Percentiles rank a stretch among this genome's conserved stretches.
Conservation (phyloP, 2,888 invertebrate genomes). For the Dynastes tityus region DNA sequence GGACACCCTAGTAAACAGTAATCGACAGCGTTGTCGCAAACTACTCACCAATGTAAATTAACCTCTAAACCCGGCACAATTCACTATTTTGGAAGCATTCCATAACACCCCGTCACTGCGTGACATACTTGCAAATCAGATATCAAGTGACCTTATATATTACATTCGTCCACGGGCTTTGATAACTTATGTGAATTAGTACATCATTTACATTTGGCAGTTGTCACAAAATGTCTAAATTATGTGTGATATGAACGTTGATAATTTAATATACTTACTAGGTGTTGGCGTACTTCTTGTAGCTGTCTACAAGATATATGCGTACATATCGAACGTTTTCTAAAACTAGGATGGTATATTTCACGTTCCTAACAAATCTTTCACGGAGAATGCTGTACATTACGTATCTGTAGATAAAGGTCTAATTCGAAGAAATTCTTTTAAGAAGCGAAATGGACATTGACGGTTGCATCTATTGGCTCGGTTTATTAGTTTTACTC, state of each 20-base stretch:
- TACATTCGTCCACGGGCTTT: not conserved
- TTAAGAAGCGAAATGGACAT: constrained; percentile 37
- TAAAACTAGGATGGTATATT: not conserved
- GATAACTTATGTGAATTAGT: not conserved
- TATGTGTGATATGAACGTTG: constrained; percentile 47
- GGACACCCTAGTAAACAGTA: too few species aligned
- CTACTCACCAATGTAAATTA: too few species aligned
- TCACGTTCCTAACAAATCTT: not conserved
- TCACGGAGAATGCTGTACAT: not conserved
- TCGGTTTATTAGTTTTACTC: constrained; percentile 50
- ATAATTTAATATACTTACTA: constrained; percentile 42
- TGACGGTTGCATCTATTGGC: constrained; percentile 52
- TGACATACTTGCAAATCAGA: too few species aligned
- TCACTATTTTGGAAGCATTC: too few species aligned
- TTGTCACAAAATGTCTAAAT: constrained; percentile 48
- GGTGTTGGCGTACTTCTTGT: constrained; percentile 40
- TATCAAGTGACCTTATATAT: not conserved
- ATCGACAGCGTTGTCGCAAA: too few species aligned
- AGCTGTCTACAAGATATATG: constrained; percentile 45
- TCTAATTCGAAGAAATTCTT: not conserved
- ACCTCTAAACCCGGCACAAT: too few species aligned
- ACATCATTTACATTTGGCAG: not conserved
- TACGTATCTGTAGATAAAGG: not conserved
- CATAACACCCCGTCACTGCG: too few species aligned
- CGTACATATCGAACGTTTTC: not conserved